A percentile compares a stretch with the other conserved stretches of the same genome.
phyloP scores from a whole-genome alignment of 2,797 vertebrate species.

The Taeniopygia guttata region DNA sequence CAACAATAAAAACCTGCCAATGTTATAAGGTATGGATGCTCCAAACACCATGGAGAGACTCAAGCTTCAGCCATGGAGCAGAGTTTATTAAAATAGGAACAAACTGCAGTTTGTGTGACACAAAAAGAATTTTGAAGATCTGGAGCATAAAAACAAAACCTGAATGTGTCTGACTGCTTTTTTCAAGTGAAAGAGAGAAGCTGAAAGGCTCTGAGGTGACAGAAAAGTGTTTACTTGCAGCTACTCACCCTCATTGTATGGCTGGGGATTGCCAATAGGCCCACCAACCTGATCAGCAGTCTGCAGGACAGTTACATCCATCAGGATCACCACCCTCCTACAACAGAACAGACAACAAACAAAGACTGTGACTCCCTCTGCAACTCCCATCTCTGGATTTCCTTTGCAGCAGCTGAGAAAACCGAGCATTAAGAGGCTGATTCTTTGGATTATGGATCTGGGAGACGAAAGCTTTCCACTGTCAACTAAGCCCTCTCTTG shows the following conservation, averaged over 20 bases:
- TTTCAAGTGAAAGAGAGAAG: neutral
- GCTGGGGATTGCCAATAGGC: slow-evolving; percentile 88
- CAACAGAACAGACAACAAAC: slow-evolving; percentile 30
- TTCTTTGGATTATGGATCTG: neutral
- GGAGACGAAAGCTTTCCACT: neutral
- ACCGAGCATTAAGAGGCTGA: neutral
- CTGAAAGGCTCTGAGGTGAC: neutral
- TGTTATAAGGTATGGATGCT: neutral
- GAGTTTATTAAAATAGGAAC: neutral
- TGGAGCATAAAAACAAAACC: neutral
- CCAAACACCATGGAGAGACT: neutral
- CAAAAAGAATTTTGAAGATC: neutral
- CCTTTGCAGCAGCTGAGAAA: neutral
- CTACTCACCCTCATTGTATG: slow-evolving; percentile 87
- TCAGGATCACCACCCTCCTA: slow-evolving; percentile 92
- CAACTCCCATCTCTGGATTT: neutral
- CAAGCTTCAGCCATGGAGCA: neutral
- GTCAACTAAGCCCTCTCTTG: neutral
- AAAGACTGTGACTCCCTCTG: neutral
- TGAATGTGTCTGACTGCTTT: neutral
- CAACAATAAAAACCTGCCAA: neutral
- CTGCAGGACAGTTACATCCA: slow-evolving; percentile 88
- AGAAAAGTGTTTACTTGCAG: neutral
- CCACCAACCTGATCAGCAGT: slow-evolving; percentile 79
- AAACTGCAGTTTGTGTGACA: neutral